Evolutionary conservation across 2,888 invertebrate genomes (phyloP), one percentile per base, ranked within the genome.

Genomic region (Drosophila emarginata): DNA sequence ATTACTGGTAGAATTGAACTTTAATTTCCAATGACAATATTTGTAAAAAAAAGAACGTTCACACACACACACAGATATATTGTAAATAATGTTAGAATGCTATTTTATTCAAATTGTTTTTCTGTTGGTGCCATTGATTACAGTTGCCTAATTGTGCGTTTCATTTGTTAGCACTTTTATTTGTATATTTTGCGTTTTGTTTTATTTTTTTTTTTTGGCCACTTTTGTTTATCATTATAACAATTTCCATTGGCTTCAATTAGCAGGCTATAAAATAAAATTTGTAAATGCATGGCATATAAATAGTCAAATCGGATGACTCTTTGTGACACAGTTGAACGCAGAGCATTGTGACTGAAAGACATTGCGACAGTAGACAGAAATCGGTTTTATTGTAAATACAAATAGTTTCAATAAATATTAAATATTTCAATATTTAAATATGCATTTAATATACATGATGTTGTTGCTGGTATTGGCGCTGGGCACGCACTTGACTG

Each of bases 161-260:
- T 26, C 52, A 52, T 52, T 52, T 52, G 23, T 26, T 26, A 14
- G 52, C 23, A 52, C 23, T 26, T 45, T 45, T 45, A 45, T 45
- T 45, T 45, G 11, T 45, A 21, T 45, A 18, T 18, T 61, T 11
- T 39, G 5, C n/a, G n/a, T n/a, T 21, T n/a, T 60, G 26, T 56
- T 45, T 64, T 40, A 0, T 15, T 40, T 40, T 40, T 37, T 7
- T 39, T 39, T 54, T 54, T 59, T 12, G 18, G 7, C 11, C 11
- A 18, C 61, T 64, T 56, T 9, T 45, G 45, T 45, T 18, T 45
- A 11, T 11, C 36, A 74, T 67, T 61, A 65, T 68, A 73, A 32
- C 61, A 70, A 87, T 72, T 83, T 76, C 45, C 36, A 51, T 58
- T 65, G 50, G 61, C 72, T 72, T 21, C 75, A 82, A 87, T 82